Conservation (phyloP, 2,797 vertebrate species). For the Sternarchorhynchus goeldii region DNA sequence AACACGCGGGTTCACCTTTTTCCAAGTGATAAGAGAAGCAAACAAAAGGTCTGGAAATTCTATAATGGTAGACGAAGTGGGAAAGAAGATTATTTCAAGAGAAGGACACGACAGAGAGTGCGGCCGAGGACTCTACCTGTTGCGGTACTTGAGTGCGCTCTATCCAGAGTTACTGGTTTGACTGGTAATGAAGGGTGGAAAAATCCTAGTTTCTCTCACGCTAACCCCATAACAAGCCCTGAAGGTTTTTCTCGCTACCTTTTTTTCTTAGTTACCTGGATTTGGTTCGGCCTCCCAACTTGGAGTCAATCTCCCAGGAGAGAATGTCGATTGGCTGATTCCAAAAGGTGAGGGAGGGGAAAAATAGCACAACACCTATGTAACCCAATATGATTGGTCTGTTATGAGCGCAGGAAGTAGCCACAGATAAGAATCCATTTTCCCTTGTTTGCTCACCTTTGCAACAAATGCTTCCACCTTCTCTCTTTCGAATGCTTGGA, state of each 20-base stretch:
- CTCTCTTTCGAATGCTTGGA: too few relatives aligned
- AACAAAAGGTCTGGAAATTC: conserved; percentile 81
- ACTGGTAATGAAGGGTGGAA: conserved; percentile 82
- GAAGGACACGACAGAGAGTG: conserved; percentile 74
- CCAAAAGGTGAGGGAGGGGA: conserved; percentile 87
- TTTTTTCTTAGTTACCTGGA: conserved; percentile 83
- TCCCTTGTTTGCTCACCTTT: conserved; percentile 46
- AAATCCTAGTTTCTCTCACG: conserved; percentile 81
- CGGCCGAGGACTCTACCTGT: conserved; percentile 85
- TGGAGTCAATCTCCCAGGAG: conserved; percentile 65
- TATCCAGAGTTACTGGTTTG: conserved; percentile 86
- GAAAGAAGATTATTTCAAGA: conserved; percentile 72
- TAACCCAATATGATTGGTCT: conserved; percentile 74
- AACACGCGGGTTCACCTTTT: conserved; percentile 84
- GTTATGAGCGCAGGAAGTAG: conserved; percentile 64
- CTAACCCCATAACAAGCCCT: conserved; percentile 86
- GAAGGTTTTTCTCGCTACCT: conserved; percentile 56
- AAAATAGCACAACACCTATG: conserved; percentile 53
- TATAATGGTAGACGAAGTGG: conserved; percentile 76
- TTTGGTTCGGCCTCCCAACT: conserved; percentile 77
- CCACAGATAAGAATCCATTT: conserved; percentile 44
- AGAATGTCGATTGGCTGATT: conserved; percentile 77
- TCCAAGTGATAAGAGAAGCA: conserved; percentile 85
- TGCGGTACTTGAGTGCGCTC: conserved; percentile 76
- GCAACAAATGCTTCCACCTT: neutral